A percentile compares a stretch with the other conserved stretches of the same genome.
phyloP scores from a whole-genome alignment of 2,113 vertebrate species.

The Lanius collurio region DNA sequence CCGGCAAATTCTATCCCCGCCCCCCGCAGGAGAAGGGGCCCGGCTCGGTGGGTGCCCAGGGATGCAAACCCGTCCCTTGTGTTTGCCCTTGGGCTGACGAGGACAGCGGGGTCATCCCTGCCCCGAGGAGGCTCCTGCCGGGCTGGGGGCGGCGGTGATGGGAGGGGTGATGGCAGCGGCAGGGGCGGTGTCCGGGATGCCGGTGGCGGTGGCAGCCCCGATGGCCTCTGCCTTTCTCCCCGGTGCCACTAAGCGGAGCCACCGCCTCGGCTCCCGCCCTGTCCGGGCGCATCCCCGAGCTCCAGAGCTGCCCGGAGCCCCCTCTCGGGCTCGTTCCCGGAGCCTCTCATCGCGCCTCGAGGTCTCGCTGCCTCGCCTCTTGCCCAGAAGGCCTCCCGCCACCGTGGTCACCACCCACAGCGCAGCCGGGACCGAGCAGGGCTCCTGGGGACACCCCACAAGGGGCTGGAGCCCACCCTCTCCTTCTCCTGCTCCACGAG shows the following conservation, averaged over 20 bases:
- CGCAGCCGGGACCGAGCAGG: background rate
- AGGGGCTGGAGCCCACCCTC: background rate
- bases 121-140: background rate
- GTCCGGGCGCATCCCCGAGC: background rate
- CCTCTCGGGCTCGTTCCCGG: background rate
- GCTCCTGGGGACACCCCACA: too few species aligned
- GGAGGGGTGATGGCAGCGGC: background rate
- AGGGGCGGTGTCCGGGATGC: background rate
- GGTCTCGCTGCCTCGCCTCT: background rate
- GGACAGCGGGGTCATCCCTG: background rate
- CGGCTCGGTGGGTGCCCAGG: background rate
- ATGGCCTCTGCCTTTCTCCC: background rate
- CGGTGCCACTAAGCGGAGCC: conserved; percentile 30
- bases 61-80: background rate
- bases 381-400: background rate
- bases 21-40: too few species aligned
- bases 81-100: background rate
- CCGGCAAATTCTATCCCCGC: background rate
- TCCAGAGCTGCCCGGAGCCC: background rate
- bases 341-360: background rate
- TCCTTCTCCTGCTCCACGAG: background rate
- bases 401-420: background rate
- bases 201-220: background rate
- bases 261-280: background rate
- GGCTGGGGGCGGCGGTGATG: background rate